Conservation (phyloP, 2,888 invertebrate genomes). For the Strigamia maritima region DNA sequence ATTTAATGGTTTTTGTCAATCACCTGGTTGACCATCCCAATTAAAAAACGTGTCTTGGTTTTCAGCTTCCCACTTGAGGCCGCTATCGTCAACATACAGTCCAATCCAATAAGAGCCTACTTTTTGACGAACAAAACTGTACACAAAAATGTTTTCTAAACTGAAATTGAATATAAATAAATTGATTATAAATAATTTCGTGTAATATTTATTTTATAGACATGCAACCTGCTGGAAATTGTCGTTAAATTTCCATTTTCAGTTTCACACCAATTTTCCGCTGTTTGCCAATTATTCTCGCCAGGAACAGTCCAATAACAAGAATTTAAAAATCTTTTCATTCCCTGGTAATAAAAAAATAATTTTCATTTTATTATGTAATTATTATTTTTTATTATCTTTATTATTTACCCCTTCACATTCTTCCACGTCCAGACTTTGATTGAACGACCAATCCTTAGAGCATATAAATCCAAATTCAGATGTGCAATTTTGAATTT, state of each 20-base stretch:
- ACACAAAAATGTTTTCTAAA: not conserved
- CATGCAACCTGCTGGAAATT: constrained; percentile 1
- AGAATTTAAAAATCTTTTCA: not conserved
- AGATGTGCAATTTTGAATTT: not conserved
- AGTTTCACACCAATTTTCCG: constrained; percentile 18
- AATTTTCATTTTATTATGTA: not conserved
- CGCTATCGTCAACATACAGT: not conserved
- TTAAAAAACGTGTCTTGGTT: not conserved
- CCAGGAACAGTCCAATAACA: constrained; percentile 25
- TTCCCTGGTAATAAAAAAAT: not conserved
- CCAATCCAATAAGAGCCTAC: not conserved
- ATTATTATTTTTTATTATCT: not conserved
- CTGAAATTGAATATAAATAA: not conserved
- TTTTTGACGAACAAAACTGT: not conserved
- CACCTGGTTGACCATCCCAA: constrained; percentile 8
- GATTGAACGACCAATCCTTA: not conserved
- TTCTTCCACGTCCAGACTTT: not conserved
- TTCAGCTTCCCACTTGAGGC: constrained; percentile 1
- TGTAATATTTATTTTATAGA: not conserved
- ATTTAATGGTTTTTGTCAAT: not conserved
- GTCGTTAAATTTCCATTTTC: constrained; percentile 11
- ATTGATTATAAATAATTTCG: not conserved
- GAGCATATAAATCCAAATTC: not conserved
- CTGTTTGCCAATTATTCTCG: constrained; percentile 1
- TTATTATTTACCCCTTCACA: not conserved